phyloP scores from a whole-genome alignment of 2,113 vertebrate species.

The Vombatus ursinus region DNA sequence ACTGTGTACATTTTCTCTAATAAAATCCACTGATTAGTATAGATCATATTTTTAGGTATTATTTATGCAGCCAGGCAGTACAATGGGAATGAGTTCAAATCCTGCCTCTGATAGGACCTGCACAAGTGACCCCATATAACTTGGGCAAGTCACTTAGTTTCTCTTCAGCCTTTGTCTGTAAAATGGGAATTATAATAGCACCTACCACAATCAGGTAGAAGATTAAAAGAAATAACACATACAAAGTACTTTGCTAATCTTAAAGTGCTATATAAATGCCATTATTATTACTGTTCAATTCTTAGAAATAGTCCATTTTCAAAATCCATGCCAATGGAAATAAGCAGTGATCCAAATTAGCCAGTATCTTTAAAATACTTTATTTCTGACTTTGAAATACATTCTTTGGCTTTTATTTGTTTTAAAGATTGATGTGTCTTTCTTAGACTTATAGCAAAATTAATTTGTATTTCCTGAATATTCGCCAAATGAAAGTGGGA shows the following conservation, averaged over 20 bases:
- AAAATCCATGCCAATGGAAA: background rate
- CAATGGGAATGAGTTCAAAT: background rate
- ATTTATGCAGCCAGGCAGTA: background rate
- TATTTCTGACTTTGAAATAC: no score
- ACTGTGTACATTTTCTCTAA: background rate
- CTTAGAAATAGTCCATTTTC: background rate
- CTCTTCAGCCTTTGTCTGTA: background rate
- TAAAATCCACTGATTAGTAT: background rate
- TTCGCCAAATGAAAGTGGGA: background rate
- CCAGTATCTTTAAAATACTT: background rate
- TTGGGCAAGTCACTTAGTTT: background rate
- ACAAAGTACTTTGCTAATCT: background rate
- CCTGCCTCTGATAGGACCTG: background rate
- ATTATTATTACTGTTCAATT: background rate
- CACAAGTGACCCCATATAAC: background rate
- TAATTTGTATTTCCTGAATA: background rate
- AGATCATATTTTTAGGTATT: background rate
- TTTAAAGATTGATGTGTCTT: background rate
- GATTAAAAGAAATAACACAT: background rate
- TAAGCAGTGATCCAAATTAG: background rate
- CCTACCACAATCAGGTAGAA: background rate
- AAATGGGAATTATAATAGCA: background rate
- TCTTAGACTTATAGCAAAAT: background rate
- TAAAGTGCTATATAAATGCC: background rate
- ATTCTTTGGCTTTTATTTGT: background rate